Evolutionary conservation across 2,888 invertebrate genomes (phyloP), one percentile per base, ranked within the genome.

Genomic region (Cryptus armator): DNA sequence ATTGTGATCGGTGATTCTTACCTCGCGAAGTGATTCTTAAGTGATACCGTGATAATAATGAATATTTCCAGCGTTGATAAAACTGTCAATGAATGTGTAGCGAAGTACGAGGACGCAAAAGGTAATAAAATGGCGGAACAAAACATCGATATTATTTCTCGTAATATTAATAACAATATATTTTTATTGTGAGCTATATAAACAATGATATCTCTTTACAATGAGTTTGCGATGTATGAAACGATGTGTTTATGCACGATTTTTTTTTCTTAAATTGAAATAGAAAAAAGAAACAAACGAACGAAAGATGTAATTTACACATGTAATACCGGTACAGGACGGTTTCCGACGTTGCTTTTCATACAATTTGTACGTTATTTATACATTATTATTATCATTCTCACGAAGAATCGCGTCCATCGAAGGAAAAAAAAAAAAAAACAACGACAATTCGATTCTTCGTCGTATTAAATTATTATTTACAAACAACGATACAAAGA

Each of bases 111-210:
- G 24, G 24, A 24, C 1, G 24, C 2, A 24, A 24, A 24, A 24
- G 71, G 43, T 56, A 24, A 59, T 10, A 59, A 24, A 59, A 24
- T 16, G 46, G 56, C 0, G 6, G n/a, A 43, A 71, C 32, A 51
- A 80, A 37, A 70, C 7, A 46, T 14, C 48, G 16, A 62, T 75
- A 10, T 44, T 16, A 64, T 19, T 62, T 53, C 37, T 51, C 43
- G n/a, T 68, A 59, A 43, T 81, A 86, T 90, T 86, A 86, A 88
- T 90, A 90, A 91, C 91, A 90, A 90, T 91, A 87, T 85, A 77
- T 46, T 86, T 90, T 91, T 89, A 91, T 91, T 91, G 87, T 86
- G 87, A 88, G 86, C 88, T 89, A 62, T 83, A 91, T 89, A 89
- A 90, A 89, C 87, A 89, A 89, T 87, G 85, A 87, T 37, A 66